Evolutionary conservation across 1,140 invertebrate genomes (phyloP).

Genomic region (Listronotus oregonensis): DNA sequence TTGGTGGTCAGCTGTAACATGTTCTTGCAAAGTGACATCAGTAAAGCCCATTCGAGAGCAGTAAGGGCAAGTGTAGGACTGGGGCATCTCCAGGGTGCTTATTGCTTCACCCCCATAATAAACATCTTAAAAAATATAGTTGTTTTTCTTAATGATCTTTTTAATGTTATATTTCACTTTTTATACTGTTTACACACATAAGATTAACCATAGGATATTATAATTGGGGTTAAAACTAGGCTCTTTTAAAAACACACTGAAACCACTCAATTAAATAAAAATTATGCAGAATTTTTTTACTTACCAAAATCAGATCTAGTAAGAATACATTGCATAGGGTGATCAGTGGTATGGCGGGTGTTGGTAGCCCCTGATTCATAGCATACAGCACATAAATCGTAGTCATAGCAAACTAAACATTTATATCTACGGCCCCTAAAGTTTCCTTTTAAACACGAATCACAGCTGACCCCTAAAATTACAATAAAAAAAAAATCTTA

Average conservation of each 20-base stretch:
- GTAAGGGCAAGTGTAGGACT: slow-evolving; percentile 95
- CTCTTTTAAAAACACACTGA: not conserved
- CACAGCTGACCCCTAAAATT: slow-evolving; percentile 92
- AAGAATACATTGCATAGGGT: slow-evolving; percentile 98
- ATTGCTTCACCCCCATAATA: slow-evolving; percentile 94
- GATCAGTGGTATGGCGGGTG: slow-evolving; percentile 90
- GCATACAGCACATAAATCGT: slow-evolving; percentile 96
- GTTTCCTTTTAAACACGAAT: slow-evolving; percentile 98
- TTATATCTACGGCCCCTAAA: slow-evolving; percentile 97
- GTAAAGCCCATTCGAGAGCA: slow-evolving; percentile 96
- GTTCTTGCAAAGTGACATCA: slow-evolving; percentile 88
- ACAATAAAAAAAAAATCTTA: slow-evolving; percentile 1
- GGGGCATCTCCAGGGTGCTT: slow-evolving; percentile 84
- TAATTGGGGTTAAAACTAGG: not conserved
- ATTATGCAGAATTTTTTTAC: slow-evolving; percentile 24
- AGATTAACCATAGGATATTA: no score
- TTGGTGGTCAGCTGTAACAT: slow-evolving; percentile 86
- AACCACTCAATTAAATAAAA: not conserved
- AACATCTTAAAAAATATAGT: slow-evolving; percentile 69
- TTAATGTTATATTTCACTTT: no score
- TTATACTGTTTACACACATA: no score
- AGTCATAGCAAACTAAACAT: slow-evolving; percentile 98
- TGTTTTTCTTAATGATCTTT: no score
- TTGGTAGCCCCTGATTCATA: slow-evolving; percentile 93
- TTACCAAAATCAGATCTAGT: slow-evolving; percentile 94